Conservation (phyloP, 2,888 invertebrate species). For the Gibbula magus region DNA sequence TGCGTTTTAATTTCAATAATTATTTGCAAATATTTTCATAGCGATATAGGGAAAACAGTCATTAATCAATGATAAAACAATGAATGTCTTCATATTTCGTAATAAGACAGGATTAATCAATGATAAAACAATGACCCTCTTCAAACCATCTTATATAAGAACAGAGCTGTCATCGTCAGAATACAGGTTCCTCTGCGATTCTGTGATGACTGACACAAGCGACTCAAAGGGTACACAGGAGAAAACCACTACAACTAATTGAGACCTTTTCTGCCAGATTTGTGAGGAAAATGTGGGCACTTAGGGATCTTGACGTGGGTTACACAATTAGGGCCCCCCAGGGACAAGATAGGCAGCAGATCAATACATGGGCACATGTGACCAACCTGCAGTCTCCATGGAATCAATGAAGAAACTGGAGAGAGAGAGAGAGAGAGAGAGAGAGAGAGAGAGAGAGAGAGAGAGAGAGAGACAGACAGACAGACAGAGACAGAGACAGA, state of each 20-base stretch:
- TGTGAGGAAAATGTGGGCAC: conserved; percentile 13
- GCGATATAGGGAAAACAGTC: too few species aligned
- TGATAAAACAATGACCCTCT: too few species aligned
- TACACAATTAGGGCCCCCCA: not conserved
- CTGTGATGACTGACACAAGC: not conserved
- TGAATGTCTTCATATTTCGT: too few species aligned
- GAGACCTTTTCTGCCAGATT: conserved; percentile 8
- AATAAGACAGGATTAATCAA: too few species aligned
- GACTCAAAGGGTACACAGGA: not conserved
- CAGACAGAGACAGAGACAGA: not conserved
- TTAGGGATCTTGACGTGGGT: conserved; percentile 8
- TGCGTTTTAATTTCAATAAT: too few species aligned
- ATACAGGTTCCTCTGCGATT: not conserved
- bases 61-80: too few species aligned
- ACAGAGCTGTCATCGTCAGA: too few species aligned
- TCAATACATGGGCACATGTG: not conserved
- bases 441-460: not conserved
- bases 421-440: not conserved
- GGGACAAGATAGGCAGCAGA: not conserved
- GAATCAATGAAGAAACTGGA: not conserved
- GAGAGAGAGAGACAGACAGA: not conserved
- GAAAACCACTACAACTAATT: conserved; percentile 13
- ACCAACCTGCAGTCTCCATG: not conserved
- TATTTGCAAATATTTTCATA: too few species aligned
- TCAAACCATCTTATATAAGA: too few species aligned